These are phyloP conservation scores for Hypercompe scribonia DNA, from an alignment of 2,888 invertebrate genomes.

Conservation along the genomic window DNA sequence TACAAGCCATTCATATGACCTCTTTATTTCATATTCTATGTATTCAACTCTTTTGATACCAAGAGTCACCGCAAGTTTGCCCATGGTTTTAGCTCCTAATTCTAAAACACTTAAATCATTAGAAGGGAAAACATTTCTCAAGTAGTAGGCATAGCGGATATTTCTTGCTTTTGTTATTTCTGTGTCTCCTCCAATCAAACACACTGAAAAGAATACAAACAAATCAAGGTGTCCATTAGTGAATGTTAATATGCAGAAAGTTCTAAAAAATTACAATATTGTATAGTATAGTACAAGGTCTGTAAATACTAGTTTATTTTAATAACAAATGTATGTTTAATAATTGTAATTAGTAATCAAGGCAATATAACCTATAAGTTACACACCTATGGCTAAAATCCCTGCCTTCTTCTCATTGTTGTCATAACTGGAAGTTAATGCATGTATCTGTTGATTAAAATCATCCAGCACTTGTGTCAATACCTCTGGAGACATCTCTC, in stretches of 20 bases:
- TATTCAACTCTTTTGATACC: conserved; percentile 98
- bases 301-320: background rate
- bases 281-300: background rate
- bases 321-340: background rate
- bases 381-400: conserved; percentile 94
- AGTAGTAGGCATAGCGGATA: conserved; percentile 95
- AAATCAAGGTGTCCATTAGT: background rate
- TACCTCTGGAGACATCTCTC: conserved; percentile 95
- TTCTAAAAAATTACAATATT: background rate
- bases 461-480: conserved; percentile 95
- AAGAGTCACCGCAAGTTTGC: conserved; percentile 94
- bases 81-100: conserved; percentile 97
- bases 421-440: conserved; percentile 96
- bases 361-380: conserved; percentile 44
- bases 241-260: background rate
- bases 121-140: conserved; percentile 95
- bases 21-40: conserved; percentile 97
- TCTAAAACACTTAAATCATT: conserved; percentile 96
- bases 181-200: conserved; percentile 96
- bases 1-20: conserved; percentile 97
- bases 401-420: conserved; percentile 98
- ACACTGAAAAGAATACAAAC: conserved; percentile 86
- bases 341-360: conserved; percentile 3
- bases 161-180: conserved; percentile 95
- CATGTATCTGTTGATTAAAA: conserved; percentile 97